Percentiles rank a stretch among this genome's conserved stretches.
phyloP scores from a whole-genome alignment of 1,140 invertebrate genomes.

The Drosophila asahinai region DNA sequence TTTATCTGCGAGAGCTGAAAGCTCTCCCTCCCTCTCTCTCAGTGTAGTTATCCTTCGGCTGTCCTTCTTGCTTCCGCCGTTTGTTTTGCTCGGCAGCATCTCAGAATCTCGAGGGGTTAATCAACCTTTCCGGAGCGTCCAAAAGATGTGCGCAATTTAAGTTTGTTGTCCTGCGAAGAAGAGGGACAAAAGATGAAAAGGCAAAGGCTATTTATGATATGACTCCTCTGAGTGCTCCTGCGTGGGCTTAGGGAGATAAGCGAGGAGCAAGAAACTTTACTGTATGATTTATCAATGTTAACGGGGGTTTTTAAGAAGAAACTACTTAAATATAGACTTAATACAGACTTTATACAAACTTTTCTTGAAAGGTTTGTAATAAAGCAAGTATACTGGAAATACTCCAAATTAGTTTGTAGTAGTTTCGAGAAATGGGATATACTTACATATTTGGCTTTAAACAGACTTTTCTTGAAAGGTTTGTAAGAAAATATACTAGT shows the following conservation, averaged over 20 bases:
- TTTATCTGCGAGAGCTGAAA: constrained; percentile 57
- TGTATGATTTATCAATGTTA: not conserved
- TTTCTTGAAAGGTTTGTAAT: not conserved
- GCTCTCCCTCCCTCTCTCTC: not conserved
- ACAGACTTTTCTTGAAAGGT: not conserved
- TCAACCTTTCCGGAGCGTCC: constrained; percentile 55
- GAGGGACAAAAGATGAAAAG: constrained; percentile 45
- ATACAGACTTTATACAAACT: not conserved
- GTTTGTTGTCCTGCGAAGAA: constrained; percentile 31
- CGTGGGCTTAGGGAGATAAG: not conserved
- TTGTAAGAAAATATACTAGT: not conserved
- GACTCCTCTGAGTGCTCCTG: not conserved
- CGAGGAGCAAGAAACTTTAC: not conserved
- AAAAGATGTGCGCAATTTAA: constrained; percentile 48
- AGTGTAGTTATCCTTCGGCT: not conserved
- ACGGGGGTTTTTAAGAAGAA: not conserved
- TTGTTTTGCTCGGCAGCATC: constrained; percentile 58
- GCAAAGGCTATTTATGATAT: constrained; percentile 31
- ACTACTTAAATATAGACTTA: not conserved
- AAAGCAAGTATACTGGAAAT: too few relatives aligned
- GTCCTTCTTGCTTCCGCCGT: constrained; percentile 25
- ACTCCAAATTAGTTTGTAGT: too few relatives aligned
- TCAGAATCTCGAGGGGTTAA: constrained; percentile 66
- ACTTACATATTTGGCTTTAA: too few relatives aligned
- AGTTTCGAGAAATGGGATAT: too few relatives aligned